Conservation (phyloP, 23 tunicate genomes). For the Oikopleura albicans region DNA sequence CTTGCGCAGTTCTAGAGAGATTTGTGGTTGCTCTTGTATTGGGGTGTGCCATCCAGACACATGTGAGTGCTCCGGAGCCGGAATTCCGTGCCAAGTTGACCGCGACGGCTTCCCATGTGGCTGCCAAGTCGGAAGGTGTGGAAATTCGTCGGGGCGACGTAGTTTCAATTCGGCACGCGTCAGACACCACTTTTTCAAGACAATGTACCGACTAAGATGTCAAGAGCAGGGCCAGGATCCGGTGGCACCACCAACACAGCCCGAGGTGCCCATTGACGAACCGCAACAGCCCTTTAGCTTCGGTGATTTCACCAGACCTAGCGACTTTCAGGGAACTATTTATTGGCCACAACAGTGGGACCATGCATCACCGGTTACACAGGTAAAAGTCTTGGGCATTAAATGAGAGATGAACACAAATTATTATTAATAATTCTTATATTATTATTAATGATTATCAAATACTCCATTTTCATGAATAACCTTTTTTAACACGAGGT, state of each 20-base stretch:
- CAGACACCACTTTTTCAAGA: conserved; percentile 4
- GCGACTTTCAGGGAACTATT: neutral
- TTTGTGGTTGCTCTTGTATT: conserved; percentile 1
- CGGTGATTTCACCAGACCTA: neutral
- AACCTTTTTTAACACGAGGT: no score
- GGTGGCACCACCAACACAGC: neutral
- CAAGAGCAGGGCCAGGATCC: neutral
- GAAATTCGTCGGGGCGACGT: neutral
- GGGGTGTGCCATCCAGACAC: neutral
- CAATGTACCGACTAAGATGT: neutral
- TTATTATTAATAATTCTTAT: no score
- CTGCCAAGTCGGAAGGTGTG: neutral
- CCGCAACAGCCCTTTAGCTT: neutral
- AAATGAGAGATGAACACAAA: no score
- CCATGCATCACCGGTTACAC: neutral
- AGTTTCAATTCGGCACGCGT: conserved; percentile 4
- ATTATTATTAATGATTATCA: no score
- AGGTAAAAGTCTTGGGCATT: no score
- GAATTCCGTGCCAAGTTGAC: conserved; percentile 16
- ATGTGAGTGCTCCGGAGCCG: neutral
- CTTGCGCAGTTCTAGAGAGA: neutral
- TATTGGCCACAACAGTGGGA: conserved; percentile 1
- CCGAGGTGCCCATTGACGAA: neutral
- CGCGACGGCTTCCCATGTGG: neutral
- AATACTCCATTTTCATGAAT: no score